These are phyloP conservation scores for Dioctria linearis DNA, from an alignment of 2,888 invertebrate species.

Conservation along the genomic window DNA sequence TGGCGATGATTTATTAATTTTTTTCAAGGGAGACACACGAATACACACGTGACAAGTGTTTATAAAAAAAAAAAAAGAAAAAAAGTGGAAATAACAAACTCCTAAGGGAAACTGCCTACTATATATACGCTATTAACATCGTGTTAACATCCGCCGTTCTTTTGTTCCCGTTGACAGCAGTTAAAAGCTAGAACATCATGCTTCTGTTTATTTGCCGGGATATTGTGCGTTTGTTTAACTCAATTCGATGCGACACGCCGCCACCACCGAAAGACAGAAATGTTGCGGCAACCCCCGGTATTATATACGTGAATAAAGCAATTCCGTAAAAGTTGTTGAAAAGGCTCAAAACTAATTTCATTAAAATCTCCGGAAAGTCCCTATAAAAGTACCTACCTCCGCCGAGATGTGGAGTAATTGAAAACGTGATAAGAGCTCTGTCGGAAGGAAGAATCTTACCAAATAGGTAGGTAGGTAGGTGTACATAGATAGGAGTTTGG, in stretches of 20 bases:
- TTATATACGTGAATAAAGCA: not conserved
- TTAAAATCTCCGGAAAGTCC: slow-evolving; percentile 20
- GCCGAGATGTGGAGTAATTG: slow-evolving; percentile 19
- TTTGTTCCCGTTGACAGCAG: slow-evolving; percentile 4
- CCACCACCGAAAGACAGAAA: not conserved
- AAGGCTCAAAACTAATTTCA: slow-evolving; percentile 34
- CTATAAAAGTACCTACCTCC: slow-evolving; percentile 14
- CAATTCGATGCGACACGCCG: too few species aligned
- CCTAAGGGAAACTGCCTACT: not conserved
- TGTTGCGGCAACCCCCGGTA: too few species aligned
- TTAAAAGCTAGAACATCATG: not conserved
- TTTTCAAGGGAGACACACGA: not conserved
- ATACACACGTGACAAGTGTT: slow-evolving; percentile 38
- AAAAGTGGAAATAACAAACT: not conserved
- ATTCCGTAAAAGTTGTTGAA: not conserved
- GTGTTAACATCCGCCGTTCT: slow-evolving; percentile 25
- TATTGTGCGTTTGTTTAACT: too few species aligned
- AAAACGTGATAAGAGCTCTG: slow-evolving; percentile 39
- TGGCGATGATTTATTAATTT: slow-evolving; percentile 40
- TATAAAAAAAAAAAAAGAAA: not conserved
- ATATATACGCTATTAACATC: slow-evolving; percentile 8
- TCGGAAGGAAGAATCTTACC: not conserved
- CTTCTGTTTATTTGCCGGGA: too few species aligned
- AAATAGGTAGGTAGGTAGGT: not conserved
- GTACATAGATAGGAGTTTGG: too few species aligned